A percentile compares a stretch with the other conserved stretches of the same genome.
These are phyloP conservation scores for Telenomus remus DNA, from an alignment of 1,140 invertebrate species.

Conservation along the genomic window DNA sequence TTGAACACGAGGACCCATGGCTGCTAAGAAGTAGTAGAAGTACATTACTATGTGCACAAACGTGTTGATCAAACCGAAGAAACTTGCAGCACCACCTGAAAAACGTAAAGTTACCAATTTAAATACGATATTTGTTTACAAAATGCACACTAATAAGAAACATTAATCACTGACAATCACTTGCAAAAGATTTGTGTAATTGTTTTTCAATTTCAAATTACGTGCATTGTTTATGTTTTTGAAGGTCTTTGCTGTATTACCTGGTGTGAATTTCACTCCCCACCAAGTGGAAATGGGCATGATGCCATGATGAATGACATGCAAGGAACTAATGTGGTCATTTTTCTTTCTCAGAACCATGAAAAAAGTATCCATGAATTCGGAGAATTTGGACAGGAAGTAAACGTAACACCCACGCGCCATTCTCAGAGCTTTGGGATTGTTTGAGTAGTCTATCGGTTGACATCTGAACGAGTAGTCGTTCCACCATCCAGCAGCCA, in stretches of 20 bases:
- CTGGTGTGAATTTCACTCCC: conserved; percentile 92
- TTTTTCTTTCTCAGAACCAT: conserved; percentile 91
- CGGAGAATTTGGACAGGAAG: conserved; percentile 90
- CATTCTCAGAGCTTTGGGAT: conserved; percentile 87
- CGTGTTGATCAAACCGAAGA: conserved; percentile 90
- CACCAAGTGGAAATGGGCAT: conserved; percentile 96
- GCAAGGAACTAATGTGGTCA: conserved; percentile 88
- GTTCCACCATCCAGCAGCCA: conserved; percentile 81
- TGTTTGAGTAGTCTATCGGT: conserved; percentile 90
- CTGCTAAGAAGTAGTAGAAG: conserved; percentile 90
- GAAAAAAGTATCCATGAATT: conserved; percentile 92
- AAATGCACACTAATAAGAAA: neutral
- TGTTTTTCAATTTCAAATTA: neutral
- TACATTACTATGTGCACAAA: conserved; percentile 96
- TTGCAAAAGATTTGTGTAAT: no score
- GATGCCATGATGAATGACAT: conserved; percentile 93
- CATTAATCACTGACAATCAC: no score
- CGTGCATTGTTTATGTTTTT: neutral
- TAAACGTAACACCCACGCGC: conserved; percentile 89
- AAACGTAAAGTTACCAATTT: conserved; percentile 17
- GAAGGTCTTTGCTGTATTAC: conserved; percentile 73
- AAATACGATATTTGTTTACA: no score
- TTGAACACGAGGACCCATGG: conserved; percentile 88
- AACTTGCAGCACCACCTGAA: conserved; percentile 84
- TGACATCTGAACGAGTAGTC: conserved; percentile 91